phyloP scores from a whole-genome alignment of 2,113 vertebrate species.

The Phainopepla nitens region DNA sequence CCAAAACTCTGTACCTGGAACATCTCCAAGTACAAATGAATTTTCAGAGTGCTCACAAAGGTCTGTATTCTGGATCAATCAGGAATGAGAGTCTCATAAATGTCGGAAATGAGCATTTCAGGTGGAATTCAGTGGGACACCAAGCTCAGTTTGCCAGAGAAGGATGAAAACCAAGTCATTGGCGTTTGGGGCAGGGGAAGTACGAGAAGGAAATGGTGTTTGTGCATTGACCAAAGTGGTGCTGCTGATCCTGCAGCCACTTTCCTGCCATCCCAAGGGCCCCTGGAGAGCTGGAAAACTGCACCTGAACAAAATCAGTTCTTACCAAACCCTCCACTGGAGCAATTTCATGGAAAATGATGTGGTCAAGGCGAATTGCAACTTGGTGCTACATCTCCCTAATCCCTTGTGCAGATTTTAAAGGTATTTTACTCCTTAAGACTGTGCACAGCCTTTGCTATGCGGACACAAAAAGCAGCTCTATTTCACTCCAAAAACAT shows the following conservation, averaged over 20 bases:
- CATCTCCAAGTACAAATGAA: background rate
- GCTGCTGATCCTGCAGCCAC: background rate
- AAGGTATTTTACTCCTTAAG: background rate
- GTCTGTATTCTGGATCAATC: background rate
- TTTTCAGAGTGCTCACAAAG: background rate
- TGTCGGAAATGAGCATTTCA: background rate
- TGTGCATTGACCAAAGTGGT: background rate
- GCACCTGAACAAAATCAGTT: background rate
- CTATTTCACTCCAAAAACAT: background rate
- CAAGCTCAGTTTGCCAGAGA: background rate
- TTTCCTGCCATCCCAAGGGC: background rate
- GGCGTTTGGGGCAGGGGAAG: accelerated
- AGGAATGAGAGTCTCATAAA: background rate
- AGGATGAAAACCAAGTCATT: background rate
- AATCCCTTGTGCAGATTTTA: background rate
- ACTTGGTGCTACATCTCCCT: background rate
- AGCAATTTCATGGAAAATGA: background rate
- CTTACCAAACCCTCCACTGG: background rate
- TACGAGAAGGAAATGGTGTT: background rate
- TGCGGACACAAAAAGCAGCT: background rate
- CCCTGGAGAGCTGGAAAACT: background rate
- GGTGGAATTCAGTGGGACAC: background rate
- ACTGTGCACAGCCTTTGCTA: background rate
- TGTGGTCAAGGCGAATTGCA: background rate
- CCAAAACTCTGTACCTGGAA: background rate